phyloP scores from a whole-genome alignment of 1,140 invertebrate species.

The Diorhabda sublineata region DNA sequence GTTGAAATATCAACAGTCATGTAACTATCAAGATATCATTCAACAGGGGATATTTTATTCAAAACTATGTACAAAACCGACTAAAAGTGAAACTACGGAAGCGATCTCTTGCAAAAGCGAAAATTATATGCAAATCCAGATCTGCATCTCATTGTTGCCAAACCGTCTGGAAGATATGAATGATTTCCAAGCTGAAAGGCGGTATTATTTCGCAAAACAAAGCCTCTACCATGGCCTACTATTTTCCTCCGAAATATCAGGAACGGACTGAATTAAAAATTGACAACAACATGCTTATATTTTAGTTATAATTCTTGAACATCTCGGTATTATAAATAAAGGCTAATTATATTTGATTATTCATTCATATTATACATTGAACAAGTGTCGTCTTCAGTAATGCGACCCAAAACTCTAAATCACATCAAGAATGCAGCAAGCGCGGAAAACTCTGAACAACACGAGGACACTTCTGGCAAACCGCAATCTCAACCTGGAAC shows the following conservation, averaged over 20 bases:
- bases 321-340: too few species aligned
- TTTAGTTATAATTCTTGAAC: too few species aligned
- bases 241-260: background rate
- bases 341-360: too few species aligned
- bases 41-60: conserved; percentile 22
- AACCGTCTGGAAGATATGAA: conserved; percentile 36
- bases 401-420: too few species aligned
- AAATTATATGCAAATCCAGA: conserved; percentile 32
- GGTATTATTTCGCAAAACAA: conserved; percentile 17
- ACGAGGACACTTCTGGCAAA: too few species aligned
- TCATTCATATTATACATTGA: too few species aligned
- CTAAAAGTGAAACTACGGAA: conserved; percentile 13
- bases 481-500: too few species aligned
- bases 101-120: conserved; percentile 4
- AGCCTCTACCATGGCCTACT: conserved; percentile 11
- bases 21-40: background rate
- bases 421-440: too few species aligned
- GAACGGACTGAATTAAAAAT: background rate
- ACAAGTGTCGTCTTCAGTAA: too few species aligned
- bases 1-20: too few species aligned
- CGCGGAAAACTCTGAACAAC: too few species aligned
- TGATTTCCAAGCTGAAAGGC: conserved; percentile 15
- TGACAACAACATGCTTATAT: too few species aligned
- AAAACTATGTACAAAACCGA: conserved; percentile 27
- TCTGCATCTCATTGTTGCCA: conserved; percentile 35